Conservation (phyloP, 2,113 vertebrate species). For the Vulpes ferrilata region DNA sequence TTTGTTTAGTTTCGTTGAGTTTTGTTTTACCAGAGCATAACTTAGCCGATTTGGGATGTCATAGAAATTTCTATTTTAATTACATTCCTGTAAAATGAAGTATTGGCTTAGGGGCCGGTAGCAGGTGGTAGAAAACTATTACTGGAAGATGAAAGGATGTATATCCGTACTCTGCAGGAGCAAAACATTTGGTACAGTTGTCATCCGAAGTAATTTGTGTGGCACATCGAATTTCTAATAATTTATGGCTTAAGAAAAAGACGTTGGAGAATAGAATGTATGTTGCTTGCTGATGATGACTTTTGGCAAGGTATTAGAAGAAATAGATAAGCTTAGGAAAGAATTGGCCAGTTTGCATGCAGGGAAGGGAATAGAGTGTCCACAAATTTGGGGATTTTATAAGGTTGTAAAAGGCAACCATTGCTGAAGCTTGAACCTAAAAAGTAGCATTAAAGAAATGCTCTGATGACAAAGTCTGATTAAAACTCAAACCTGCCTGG, state of each 20-base stretch:
- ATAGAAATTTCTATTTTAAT: constrained; percentile 47
- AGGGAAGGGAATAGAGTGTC: not conserved
- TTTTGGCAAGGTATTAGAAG: not conserved
- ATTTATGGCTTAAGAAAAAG: constrained; percentile 16
- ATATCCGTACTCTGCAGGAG: not conserved
- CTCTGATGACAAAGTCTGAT: not conserved
- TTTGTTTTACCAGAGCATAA: not conserved
- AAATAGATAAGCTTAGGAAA: constrained; percentile 3
- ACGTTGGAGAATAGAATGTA: constrained; percentile 34
- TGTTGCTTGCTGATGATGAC: not conserved
- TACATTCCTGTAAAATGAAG: constrained; percentile 41
- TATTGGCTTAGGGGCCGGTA: not conserved
- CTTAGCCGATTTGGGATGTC: not conserved
- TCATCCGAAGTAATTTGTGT: constrained; percentile 1
- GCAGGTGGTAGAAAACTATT: constrained; percentile 18
- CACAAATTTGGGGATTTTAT: not conserved
- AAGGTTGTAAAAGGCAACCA: not conserved
- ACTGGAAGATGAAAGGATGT: not conserved
- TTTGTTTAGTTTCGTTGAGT: not conserved
- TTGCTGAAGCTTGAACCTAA: constrained; percentile 15
- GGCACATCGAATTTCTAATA: not conserved
- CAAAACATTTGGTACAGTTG: constrained; percentile 9
- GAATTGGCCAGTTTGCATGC: not conserved
- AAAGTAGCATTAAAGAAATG: not conserved
- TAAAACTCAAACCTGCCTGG: not conserved